A percentile compares a stretch with the other conserved stretches of the same genome.
Conservation (phyloP, 2,888 invertebrate genomes). For the Rhorus exstirpatorius region DNA sequence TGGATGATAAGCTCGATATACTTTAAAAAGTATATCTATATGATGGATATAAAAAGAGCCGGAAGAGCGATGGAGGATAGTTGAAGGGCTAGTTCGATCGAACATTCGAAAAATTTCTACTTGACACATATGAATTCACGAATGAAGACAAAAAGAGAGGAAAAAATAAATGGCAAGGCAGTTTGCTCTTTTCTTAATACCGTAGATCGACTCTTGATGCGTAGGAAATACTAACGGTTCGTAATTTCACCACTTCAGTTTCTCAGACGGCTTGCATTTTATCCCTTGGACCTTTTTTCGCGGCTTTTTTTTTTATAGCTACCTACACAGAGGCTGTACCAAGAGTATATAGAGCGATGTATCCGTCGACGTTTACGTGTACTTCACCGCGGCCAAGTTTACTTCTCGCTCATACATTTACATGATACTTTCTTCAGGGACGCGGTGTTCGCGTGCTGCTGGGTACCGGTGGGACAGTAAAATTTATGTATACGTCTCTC, state of each 20-base stretch:
- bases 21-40: not conserved
- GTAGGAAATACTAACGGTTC: constrained; percentile 25
- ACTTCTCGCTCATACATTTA: constrained; percentile 68
- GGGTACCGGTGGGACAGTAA: constrained; percentile 61
- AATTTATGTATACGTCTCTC: constrained; percentile 69
- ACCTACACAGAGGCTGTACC: constrained; percentile 21
- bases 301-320: constrained; percentile 50
- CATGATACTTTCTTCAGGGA: constrained; percentile 69
- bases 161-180: not conserved
- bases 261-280: constrained; percentile 52
- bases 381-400: constrained; percentile 62
- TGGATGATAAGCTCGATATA: constrained; percentile 25
- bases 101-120: constrained; percentile 8
- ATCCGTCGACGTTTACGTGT: constrained; percentile 65
- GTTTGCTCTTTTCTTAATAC: constrained; percentile 32
- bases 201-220: constrained; percentile 36
- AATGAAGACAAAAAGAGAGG: not conserved
- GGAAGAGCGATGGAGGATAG: not conserved
- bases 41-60: not conserved
- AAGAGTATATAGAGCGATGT: constrained; percentile 52
- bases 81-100: not conserved
- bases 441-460: constrained; percentile 65
- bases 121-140: not conserved
- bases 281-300: constrained; percentile 37
- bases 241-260: constrained; percentile 63